Conservation (phyloP, 1,140 invertebrate species). For the Micrasema longulum region DNA sequence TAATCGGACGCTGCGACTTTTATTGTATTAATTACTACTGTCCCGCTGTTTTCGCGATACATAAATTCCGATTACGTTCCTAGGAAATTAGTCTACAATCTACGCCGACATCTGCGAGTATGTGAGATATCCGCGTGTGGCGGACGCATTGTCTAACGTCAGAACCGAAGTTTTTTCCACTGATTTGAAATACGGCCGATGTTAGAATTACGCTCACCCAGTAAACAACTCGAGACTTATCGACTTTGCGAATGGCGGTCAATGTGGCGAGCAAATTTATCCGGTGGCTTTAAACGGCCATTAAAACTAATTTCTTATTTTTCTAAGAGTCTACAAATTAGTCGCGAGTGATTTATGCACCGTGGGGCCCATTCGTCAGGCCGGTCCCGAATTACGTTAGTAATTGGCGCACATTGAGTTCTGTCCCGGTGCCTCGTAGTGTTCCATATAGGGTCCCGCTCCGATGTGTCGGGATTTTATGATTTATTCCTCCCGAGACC, state of each 20-base stretch:
- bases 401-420: slow-evolving; percentile 24
- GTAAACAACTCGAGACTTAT: slow-evolving; percentile 2
- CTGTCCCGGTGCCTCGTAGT: not conserved
- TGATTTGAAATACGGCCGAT: too few relatives aligned
- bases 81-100: slow-evolving; percentile 24
- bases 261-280: slow-evolving; percentile 21
- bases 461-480: slow-evolving; percentile 10
- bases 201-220: not conserved
- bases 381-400: not conserved
- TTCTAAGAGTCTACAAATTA: slow-evolving; percentile 23
- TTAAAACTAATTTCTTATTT: slow-evolving; percentile 39
- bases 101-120: not conserved
- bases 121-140: too few relatives aligned
- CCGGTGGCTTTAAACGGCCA: slow-evolving; percentile 3
- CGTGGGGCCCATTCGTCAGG: not conserved
- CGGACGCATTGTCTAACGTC: too few relatives aligned
- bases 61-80: slow-evolving; percentile 30
- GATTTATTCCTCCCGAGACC: slow-evolving; percentile 33
- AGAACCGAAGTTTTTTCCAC: too few relatives aligned
- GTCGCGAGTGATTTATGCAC: slow-evolving; percentile 29
- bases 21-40: slow-evolving; percentile 23
- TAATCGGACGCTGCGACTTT: slow-evolving; percentile 29
- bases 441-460: not conserved
- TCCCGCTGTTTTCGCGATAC: slow-evolving; percentile 23
- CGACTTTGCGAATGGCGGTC: slow-evolving; percentile 1